phyloP scores from a whole-genome alignment of 2,113 vertebrate genomes.

The Hippocampus comes region DNA sequence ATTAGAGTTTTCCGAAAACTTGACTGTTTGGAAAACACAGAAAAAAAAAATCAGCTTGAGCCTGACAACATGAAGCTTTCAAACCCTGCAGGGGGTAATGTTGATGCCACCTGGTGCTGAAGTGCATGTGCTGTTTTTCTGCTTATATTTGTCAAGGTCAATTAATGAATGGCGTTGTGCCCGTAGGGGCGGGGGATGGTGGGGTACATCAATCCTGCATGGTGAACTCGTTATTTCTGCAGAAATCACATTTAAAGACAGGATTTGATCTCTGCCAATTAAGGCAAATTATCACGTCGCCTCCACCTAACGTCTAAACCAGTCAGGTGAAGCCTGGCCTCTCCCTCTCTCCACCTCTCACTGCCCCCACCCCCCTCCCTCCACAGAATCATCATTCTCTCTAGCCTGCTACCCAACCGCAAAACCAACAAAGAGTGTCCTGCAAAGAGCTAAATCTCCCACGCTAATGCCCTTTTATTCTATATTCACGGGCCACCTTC shows the following conservation, averaged over 20 bases:
- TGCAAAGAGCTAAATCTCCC: constrained; percentile 33
- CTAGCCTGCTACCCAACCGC: constrained; percentile 36
- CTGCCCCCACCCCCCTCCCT: constrained; percentile 8
- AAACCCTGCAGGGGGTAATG: no score
- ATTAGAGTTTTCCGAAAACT: no score
- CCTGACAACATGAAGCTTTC: no score
- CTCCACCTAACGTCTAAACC: constrained; percentile 37
- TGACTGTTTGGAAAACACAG: no score
- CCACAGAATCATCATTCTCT: constrained; percentile 29
- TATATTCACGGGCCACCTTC: constrained; percentile 30
- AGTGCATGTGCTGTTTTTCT: not conserved
- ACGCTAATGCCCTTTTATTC: constrained; percentile 16
- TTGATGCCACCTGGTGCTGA: no score
- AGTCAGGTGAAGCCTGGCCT: constrained; percentile 58
- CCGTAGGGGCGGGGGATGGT: constrained; percentile 33
- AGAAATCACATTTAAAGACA: constrained; percentile 60
- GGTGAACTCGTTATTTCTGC: not conserved
- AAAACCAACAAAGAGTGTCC: constrained; percentile 39
- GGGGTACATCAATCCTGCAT: constrained; percentile 64
- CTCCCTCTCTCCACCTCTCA: not conserved
- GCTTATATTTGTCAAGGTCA: constrained; percentile 74
- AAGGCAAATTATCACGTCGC: constrained; percentile 53
- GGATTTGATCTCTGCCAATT: constrained; percentile 63
- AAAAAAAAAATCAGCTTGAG: no score
- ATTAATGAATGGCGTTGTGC: constrained; percentile 63